Conservation (phyloP, 2,888 invertebrate genomes). For the Eudemis profundana region DNA sequence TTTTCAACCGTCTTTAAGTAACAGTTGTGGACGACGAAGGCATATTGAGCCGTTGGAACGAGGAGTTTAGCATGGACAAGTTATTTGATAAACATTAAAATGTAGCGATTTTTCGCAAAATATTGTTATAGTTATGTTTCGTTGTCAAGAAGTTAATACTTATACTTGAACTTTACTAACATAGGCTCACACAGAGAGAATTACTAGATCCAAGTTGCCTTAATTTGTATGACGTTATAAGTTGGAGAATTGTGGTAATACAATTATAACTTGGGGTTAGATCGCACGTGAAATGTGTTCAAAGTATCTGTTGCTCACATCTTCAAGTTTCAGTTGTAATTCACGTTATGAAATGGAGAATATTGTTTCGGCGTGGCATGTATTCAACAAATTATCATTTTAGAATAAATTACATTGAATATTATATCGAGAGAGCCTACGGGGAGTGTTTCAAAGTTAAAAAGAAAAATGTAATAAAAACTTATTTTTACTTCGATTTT, state of each 20-base stretch:
- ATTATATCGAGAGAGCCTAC: too few species aligned
- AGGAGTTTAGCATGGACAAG: too few species aligned
- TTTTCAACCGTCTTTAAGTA: too few species aligned
- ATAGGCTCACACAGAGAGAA: conserved; percentile 16
- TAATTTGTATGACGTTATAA: conserved; percentile 42
- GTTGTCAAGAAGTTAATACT: background rate
- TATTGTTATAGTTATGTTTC: background rate
- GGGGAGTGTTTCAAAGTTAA: too few species aligned
- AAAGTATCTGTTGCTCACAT: conserved; percentile 37
- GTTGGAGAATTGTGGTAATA: conserved; percentile 41
- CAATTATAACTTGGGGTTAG: conserved; percentile 41
- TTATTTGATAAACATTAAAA: too few species aligned
- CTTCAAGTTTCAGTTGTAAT: conserved; percentile 24
- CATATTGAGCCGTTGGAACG: too few species aligned
- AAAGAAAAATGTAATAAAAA: too few species aligned
- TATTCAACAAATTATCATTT: background rate
- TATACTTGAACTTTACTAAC: conserved; percentile 5
- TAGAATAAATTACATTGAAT: background rate
- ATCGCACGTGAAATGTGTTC: conserved; percentile 42
- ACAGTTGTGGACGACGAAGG: too few species aligned
- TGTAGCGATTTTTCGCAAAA: too few species aligned
- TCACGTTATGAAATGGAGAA: conserved; percentile 11
- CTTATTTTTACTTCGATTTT: too few species aligned
- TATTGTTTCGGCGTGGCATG: conserved; percentile 4
- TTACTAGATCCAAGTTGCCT: conserved; percentile 21